These are phyloP conservation scores for Lycodopsis pacificus DNA, from an alignment of 2,797 vertebrate genomes.

Conservation along the genomic window DNA sequence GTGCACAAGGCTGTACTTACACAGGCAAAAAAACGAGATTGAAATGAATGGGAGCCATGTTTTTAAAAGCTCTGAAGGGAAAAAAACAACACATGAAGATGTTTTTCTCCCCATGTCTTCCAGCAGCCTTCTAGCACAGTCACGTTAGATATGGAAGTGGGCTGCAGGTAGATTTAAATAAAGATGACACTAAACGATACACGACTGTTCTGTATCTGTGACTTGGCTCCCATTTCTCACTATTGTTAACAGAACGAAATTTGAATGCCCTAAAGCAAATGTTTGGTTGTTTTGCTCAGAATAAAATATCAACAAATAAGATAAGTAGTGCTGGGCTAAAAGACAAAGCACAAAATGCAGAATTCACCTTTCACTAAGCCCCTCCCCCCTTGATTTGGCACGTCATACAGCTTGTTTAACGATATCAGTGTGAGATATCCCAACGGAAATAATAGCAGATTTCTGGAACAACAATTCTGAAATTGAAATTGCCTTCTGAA, in stretches of 20 bases:
- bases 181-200: slow-evolving; percentile 15
- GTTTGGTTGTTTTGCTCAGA: background rate
- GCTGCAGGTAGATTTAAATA: slow-evolving; percentile 34
- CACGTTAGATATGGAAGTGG: background rate
- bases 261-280: background rate
- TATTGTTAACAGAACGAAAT: background rate
- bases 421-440: background rate
- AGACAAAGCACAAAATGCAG: background rate
- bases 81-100: slow-evolving; percentile 7
- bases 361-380: background rate
- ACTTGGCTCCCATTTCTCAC: background rate
- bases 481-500: too few species aligned
- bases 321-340: too few species aligned
- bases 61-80: slow-evolving; percentile 30
- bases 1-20: slow-evolving; percentile 53
- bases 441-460: background rate
- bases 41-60: slow-evolving; percentile 47
- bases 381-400: too few species aligned
- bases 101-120: slow-evolving; percentile 22
- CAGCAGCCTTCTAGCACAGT: background rate
- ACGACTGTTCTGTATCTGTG: background rate
- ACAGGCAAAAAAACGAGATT: slow-evolving; percentile 40
- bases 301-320: background rate
- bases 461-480: background rate
- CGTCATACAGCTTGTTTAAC: too few species aligned